Conservation (phyloP, 2,888 invertebrate genomes). For the Netelia melanura region DNA sequence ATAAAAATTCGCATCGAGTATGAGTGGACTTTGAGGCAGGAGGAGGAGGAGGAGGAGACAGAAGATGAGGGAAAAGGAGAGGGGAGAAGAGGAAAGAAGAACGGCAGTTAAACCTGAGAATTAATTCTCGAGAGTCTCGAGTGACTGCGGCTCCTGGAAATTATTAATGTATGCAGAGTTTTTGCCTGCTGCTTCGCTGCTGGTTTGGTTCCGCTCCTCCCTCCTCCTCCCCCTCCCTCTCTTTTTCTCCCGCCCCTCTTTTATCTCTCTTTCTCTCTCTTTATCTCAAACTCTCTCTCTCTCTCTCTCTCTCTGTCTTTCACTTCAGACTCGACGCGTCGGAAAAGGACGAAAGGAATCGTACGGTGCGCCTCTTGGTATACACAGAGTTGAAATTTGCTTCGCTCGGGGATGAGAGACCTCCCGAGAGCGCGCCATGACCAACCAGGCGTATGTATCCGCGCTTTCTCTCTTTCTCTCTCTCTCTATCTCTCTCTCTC, state of each 20-base stretch:
- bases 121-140: conserved; percentile 72
- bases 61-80: conserved; percentile 24
- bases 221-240: neutral
- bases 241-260: conserved; percentile 15
- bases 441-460: conserved; percentile 69
- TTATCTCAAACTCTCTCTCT: neutral
- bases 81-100: conserved; percentile 28
- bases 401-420: conserved; percentile 74
- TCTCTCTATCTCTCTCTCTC: conserved; percentile 17
- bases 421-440: conserved; percentile 78
- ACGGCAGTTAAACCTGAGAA: conserved; percentile 70
- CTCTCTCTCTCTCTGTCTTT: conserved; percentile 18
- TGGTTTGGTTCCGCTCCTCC: conserved; percentile 69
- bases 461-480: neutral
- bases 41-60: conserved; percentile 47
- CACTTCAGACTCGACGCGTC: conserved; percentile 22
- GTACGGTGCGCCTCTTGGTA: conserved; percentile 48
- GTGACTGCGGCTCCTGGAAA: conserved; percentile 76
- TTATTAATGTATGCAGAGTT: conserved; percentile 82
- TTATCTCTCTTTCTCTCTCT: conserved; percentile 71
- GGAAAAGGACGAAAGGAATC: conserved; percentile 55
- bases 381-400: conserved; percentile 73
- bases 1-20: conserved; percentile 50
- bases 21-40: conserved; percentile 29
- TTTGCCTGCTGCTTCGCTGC: conserved; percentile 75